Conservation (phyloP, 2,888 invertebrate genomes). For the Argyra leucocephala region DNA sequence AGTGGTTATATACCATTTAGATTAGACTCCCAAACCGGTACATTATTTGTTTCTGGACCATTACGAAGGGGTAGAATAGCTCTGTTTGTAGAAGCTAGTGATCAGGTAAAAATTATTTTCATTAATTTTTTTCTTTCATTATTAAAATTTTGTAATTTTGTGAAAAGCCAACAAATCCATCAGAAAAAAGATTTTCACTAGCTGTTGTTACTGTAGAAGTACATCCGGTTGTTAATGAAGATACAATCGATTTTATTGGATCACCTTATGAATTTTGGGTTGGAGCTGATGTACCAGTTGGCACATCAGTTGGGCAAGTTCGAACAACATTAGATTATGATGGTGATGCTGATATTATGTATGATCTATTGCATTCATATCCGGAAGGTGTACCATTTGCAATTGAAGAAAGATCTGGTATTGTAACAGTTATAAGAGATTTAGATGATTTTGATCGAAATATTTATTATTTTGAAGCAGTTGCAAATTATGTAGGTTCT, state of each 20-base stretch:
- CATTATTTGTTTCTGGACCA: constrained; percentile 55
- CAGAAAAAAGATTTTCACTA: constrained; percentile 68
- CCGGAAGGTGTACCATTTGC: constrained; percentile 89
- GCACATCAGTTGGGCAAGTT: constrained; percentile 78
- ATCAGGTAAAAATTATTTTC: constrained; percentile 42
- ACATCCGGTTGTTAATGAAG: constrained; percentile 44
- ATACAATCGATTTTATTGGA: constrained; percentile 68
- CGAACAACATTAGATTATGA: constrained; percentile 63
- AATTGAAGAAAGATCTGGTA: constrained; percentile 78
- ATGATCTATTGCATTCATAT: constrained; percentile 74
- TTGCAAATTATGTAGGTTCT: constrained; percentile 50
- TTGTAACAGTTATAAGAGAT: constrained; percentile 73
- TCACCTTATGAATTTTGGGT: constrained; percentile 87
- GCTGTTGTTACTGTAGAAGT: constrained; percentile 80
- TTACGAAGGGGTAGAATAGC: constrained; percentile 64
- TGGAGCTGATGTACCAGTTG: constrained; percentile 72
- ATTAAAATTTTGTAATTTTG: constrained; percentile 24
- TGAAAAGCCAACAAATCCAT: constrained; percentile 65
- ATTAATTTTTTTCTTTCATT: not conserved
- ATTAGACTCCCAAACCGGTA: constrained; percentile 61
- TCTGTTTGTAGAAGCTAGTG: constrained; percentile 73
- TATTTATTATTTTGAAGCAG: constrained; percentile 71
- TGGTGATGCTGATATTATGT: constrained; percentile 53
- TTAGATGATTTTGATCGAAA: constrained; percentile 58
- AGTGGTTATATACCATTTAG: constrained; percentile 59